Percentiles rank a stretch among this genome's conserved stretches.
Evolutionary conservation across 1,140 invertebrate species (phyloP).

Genomic region (Pseudomyrmex concolor): DNA sequence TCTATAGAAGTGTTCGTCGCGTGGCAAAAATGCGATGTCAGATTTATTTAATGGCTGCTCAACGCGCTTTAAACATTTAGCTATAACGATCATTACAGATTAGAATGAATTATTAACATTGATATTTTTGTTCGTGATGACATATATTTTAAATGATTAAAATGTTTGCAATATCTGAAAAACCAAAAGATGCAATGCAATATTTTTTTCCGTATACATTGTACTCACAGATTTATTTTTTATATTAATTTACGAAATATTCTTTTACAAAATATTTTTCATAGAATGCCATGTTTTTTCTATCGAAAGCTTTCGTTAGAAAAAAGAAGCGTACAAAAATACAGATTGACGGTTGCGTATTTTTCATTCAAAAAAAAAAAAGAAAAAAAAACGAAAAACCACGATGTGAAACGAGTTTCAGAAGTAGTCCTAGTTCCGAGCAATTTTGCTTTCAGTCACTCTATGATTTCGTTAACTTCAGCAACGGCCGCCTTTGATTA

Average conservation of each 20-base stretch:
- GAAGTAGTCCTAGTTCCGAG: slow-evolving; percentile 9
- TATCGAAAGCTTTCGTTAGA: background rate
- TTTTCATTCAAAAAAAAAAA: slow-evolving; percentile 17
- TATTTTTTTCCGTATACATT: too few species aligned
- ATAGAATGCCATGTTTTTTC: slow-evolving; percentile 10
- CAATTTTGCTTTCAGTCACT: slow-evolving; percentile 19
- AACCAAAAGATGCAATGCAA: too few species aligned
- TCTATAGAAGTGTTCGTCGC: background rate
- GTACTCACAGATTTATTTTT: background rate
- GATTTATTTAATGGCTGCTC: slow-evolving; percentile 5
- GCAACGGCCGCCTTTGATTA: slow-evolving; percentile 23
- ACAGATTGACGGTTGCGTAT: slow-evolving; percentile 8
- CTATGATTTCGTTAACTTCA: slow-evolving; percentile 31
- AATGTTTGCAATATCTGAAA: background rate
- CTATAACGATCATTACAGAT: background rate
- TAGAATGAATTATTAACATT: background rate
- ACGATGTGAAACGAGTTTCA: background rate
- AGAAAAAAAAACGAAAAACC: background rate
- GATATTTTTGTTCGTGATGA: background rate
- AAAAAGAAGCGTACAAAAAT: slow-evolving; percentile 25
- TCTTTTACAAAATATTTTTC: background rate
- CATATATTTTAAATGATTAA: too few species aligned
- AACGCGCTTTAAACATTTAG: background rate
- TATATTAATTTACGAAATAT: slow-evolving; percentile 3
- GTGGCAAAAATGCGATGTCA: background rate